These are phyloP conservation scores for Pica pica DNA, from an alignment of 2,113 vertebrate species.

Conservation along the genomic window DNA sequence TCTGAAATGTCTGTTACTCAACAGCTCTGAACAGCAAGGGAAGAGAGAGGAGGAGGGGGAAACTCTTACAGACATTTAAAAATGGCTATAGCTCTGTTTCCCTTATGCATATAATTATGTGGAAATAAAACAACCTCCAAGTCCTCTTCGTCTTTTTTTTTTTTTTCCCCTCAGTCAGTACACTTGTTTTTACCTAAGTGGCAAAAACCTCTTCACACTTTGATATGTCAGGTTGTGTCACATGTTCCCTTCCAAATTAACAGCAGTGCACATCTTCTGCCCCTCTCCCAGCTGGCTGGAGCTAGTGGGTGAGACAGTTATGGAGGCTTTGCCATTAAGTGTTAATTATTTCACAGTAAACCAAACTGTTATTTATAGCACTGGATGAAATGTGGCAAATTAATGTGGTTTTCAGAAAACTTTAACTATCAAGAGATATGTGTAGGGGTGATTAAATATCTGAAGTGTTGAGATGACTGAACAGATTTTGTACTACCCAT, in stretches of 20 bases:
- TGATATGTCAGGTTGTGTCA: background rate
- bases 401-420: background rate
- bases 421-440: background rate
- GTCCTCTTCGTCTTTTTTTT: background rate
- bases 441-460: background rate
- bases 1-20: constrained; percentile 39
- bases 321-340: background rate
- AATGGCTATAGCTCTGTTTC: background rate
- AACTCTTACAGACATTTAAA: background rate
- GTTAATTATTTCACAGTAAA: background rate
- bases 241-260: background rate
- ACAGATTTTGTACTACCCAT: background rate
- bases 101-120: background rate
- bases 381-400: background rate
- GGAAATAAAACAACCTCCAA: background rate
- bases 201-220: background rate
- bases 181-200: background rate
- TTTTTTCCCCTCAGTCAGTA: background rate
- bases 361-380: background rate
- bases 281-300: background rate
- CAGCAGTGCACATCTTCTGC: background rate
- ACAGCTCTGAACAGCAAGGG: background rate
- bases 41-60: background rate
- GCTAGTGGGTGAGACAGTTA: accelerated
- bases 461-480: background rate